Evolutionary conservation across 2,888 invertebrate species (phyloP), one percentile per base, ranked within the genome.

Genomic region (Anthophora plumipes): DNA sequence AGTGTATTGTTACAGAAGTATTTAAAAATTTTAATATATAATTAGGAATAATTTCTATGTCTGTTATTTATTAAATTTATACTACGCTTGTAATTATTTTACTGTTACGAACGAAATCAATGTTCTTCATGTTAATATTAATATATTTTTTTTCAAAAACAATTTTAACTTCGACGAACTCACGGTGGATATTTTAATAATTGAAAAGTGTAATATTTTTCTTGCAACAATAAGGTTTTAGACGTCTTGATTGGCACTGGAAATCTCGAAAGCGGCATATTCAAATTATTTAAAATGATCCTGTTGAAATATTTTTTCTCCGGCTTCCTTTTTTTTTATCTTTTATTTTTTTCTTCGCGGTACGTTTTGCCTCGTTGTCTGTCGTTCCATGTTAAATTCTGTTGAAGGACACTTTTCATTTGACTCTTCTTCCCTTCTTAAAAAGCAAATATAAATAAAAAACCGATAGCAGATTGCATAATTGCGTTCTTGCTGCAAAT

Each of bases 161-260:
- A 43, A 43, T 37, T 20, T 52, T 22, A 43, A 60, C 63, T 43
- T 54, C 6, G 48, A 6, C 31, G 11, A 37, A 22, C 17, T n/a
- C 17, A 31, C 20, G 12, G 17, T 22, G 39, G 31, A 54, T 68
- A 61, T 64, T 61, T 68, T 31, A 66, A 43, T 73, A 46, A 60
- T 48, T 11, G 52, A 48, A 25, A 17, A 48, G 39, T 46, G 68
- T 37, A 50, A 54, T 12, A 63, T 46, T 57, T 50, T 50, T 31
- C 72, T 63, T 55, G 43, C 55, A 37, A 41, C 20, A 43, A 22
- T 37, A 46, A 80, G 31, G 72, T 67, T n/a, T 61, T 37, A 20
- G 55, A 78, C 46, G 48, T 57, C 22, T 77, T 61, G 77, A 78
- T 78, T 78, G 77, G 31, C 77, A 68, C n/a, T 0, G 41, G 61